Conservation (phyloP, 2,888 invertebrate species). For the Drosophila mulleri region DNA sequence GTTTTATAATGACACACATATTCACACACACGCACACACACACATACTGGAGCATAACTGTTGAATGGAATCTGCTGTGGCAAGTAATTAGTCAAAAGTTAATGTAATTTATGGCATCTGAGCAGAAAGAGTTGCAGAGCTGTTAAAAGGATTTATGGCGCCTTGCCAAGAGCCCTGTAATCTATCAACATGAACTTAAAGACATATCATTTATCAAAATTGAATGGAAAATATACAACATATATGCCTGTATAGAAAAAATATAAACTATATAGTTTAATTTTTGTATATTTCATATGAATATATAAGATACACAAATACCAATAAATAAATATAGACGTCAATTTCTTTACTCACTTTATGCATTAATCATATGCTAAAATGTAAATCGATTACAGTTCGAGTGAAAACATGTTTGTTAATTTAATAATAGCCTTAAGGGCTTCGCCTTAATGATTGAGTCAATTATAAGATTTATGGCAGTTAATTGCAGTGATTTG, state of each 20-base stretch:
- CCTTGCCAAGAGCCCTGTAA: not conserved
- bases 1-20: conserved; percentile 30
- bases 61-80: conserved; percentile 29
- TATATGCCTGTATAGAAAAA: too few relatives aligned
- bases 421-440: not conserved
- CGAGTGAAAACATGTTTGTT: conserved; percentile 1
- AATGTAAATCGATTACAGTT: not conserved
- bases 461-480: conserved; percentile 1
- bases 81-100: conserved; percentile 72
- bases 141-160: not conserved
- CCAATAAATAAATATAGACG: too few relatives aligned
- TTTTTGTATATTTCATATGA: too few relatives aligned
- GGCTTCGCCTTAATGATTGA: not conserved
- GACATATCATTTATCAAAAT: conserved; percentile 2
- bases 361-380: not conserved
- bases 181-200: not conserved
- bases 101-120: conserved; percentile 32
- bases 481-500: not conserved
- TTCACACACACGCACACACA: conserved; percentile 19
- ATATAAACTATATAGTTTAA: too few relatives aligned
- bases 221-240: too few relatives aligned
- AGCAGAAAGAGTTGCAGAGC: not conserved
- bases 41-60: conserved; percentile 17
- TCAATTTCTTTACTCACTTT: too few relatives aligned
- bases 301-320: not conserved